Evolutionary conservation across 2,888 invertebrate species (phyloP), one percentile per base, ranked within the genome.

Genomic region (Noctua janthina): DNA sequence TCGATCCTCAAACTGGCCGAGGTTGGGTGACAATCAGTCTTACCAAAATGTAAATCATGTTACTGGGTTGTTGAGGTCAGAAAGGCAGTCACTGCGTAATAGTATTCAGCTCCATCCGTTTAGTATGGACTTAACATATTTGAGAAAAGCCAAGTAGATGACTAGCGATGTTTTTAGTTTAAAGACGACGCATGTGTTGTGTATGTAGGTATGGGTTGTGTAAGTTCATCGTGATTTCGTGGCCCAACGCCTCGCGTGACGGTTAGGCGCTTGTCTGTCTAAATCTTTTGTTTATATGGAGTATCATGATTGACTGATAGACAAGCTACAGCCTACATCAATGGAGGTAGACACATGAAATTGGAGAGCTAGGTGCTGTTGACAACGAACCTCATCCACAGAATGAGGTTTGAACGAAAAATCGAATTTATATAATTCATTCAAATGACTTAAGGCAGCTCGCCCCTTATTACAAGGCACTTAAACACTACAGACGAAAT

Each of bases 221-320:
- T 54, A 81, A 79, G 17, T 82, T 66, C 39, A 10, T 29, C 17
- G 29, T 15, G 49, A 23, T 23, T 73, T 54, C 15, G 10, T 17
- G 39, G 20, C 78, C 39, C 23, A 59, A 23, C 54, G 17, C 51
- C 79, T 83, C n/a, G 80, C 68, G 68, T 81, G 83, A 39, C 77
- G 20, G 51, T 43, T 68, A 35, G 81, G 46, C 72, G 43, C 35
- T n/a, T 81, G 70, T 35, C 70, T 23, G 70, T 79, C 70, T 56
- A 46, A 35, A 46, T 43, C n/a, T 75, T 70, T 10, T 29, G 43
- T 51, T 23, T 20, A 49, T 59, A 67, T 7, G 23, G n/a, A 17
- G 46, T 67, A 71, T 39, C 17, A 43, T 43, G 59, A 68, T 35
- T 68, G 64, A 43, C 72, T 51, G 59, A 81, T 39, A 73, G 43